phyloP scores from a whole-genome alignment of 2,797 vertebrate genomes.

The Pseudotriccus pelzelni region DNA sequence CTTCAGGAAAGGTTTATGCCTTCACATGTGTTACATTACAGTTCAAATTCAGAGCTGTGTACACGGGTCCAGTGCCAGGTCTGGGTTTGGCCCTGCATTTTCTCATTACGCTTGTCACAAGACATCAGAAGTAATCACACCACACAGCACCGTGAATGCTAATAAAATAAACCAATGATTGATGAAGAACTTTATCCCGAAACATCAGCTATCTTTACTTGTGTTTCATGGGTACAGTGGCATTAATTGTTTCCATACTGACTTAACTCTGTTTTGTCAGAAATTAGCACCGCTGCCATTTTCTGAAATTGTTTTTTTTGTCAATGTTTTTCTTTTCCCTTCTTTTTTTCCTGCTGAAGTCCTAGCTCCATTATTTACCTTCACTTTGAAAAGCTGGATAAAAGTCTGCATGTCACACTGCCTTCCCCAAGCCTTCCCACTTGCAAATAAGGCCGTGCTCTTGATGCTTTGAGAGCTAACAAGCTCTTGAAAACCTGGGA shows the following conservation, averaged over 20 bases:
- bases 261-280: constrained; percentile 18
- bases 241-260: constrained; percentile 56
- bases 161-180: constrained; percentile 65
- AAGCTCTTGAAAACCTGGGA: constrained; percentile 63
- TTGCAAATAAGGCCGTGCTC: constrained; percentile 5
- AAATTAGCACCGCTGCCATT: not conserved
- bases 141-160: constrained; percentile 20
- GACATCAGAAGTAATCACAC: constrained; percentile 43
- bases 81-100: not conserved
- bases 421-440: constrained; percentile 28
- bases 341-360: not conserved
- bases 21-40: constrained; percentile 30
- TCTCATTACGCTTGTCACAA: constrained; percentile 48
- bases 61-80: not conserved
- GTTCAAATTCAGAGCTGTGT: not conserved
- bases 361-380: not conserved
- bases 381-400: not conserved
- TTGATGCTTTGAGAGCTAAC: constrained; percentile 39
- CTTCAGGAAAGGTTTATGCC: constrained; percentile 34
- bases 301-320: not conserved
- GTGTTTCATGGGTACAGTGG: constrained; percentile 20
- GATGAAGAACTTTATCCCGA: constrained; percentile 54
- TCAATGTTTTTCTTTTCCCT: not conserved
- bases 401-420: not conserved
- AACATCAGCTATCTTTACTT: constrained; percentile 48